Conservation (phyloP, 2,797 vertebrate genomes). For the Alcedo atthis region DNA sequence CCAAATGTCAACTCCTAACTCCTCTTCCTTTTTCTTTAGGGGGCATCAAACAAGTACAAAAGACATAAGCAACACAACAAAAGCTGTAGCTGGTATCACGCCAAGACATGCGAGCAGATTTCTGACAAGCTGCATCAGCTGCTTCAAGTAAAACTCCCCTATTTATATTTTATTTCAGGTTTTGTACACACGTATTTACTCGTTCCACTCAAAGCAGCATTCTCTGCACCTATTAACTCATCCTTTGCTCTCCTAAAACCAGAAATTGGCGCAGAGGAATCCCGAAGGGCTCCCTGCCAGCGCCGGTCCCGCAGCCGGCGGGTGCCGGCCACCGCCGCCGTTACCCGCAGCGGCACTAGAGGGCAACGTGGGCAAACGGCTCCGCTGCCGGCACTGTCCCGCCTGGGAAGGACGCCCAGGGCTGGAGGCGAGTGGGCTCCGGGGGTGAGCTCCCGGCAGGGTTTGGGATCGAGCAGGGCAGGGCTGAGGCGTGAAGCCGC, state of each 20-base stretch:
- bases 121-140: not conserved
- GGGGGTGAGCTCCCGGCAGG: not conserved
- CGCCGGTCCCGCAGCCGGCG: not conserved
- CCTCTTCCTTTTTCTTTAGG: not conserved
- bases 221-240: not conserved
- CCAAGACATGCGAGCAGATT: not conserved
- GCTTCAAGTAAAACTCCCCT: not conserved
- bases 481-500: not conserved
- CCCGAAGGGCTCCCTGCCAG: not conserved
- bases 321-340: not conserved
- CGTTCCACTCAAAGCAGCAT: not conserved
- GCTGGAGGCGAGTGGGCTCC: not conserved
- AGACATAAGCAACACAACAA: not conserved
- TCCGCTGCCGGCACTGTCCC: not conserved
- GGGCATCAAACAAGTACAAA: not conserved
- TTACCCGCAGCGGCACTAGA: conserved; percentile 44
- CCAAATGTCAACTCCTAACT: not conserved
- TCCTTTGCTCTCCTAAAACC: not conserved
- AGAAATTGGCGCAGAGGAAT: not conserved
- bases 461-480: not conserved
- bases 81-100: not conserved
- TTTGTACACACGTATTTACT: not conserved
- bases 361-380: conserved; percentile 43
- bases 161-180: not conserved
- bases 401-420: not conserved